Conservation (phyloP, 1,140 invertebrate genomes). For the Adelges cooleyi region DNA sequence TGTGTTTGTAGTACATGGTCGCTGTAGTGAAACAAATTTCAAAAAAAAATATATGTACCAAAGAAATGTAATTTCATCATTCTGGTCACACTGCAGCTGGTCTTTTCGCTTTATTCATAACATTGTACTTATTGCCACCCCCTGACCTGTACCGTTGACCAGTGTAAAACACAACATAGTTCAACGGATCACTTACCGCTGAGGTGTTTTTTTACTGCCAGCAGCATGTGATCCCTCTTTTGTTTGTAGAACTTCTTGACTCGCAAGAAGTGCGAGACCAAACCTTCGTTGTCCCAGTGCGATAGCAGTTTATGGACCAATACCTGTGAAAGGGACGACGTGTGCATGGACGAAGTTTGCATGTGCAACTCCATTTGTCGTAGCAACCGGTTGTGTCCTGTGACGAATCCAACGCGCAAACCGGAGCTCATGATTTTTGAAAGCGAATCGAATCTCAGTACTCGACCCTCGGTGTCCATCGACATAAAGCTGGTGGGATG, state of each 20-base stretch:
- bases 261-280: conserved; percentile 47
- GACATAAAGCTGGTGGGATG: conserved; percentile 57
- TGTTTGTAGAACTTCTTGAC: conserved; percentile 53
- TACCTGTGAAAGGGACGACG: conserved; percentile 56
- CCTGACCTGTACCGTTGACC: too few species aligned
- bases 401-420: conserved; percentile 57
- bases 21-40: too few species aligned
- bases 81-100: too few species aligned
- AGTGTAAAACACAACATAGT: too few species aligned
- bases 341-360: conserved; percentile 59
- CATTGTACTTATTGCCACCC: too few species aligned
- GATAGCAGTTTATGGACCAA: conserved; percentile 50
- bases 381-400: conserved; percentile 51
- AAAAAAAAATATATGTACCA: too few species aligned
- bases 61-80: too few species aligned
- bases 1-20: too few species aligned
- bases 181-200: conserved; percentile 38
- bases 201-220: conserved; percentile 50
- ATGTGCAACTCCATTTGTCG: conserved; percentile 53
- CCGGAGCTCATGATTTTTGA: conserved; percentile 66
- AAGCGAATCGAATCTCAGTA: conserved; percentile 66
- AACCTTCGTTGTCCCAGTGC: conserved; percentile 47
- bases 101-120: too few species aligned
- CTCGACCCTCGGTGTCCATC: conserved; percentile 60
- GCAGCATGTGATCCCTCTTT: conserved; percentile 50